These are phyloP conservation scores for Micropoecilia bifurca DNA, from an alignment of 2,797 vertebrate species.

Conservation along the genomic window DNA sequence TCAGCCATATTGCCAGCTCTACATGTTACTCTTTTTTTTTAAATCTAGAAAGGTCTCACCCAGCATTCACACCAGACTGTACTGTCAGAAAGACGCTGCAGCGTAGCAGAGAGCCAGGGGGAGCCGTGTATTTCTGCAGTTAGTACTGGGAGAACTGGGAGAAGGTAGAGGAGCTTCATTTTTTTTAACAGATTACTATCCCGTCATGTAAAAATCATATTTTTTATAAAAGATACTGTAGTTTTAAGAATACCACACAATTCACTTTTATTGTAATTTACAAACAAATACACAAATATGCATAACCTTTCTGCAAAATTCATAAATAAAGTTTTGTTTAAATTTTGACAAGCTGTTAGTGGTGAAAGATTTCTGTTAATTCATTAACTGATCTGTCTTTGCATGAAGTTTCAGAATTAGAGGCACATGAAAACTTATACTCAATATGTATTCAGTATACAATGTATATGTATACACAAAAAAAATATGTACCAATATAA, in stretches of 20 bases:
- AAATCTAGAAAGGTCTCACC: too few relatives aligned
- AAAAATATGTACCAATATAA: background rate
- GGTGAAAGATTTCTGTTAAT: background rate
- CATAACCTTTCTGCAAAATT: background rate
- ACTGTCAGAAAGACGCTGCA: too few relatives aligned
- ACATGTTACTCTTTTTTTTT: too few relatives aligned
- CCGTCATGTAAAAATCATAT: background rate
- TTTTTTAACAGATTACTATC: background rate
- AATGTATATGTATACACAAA: background rate
- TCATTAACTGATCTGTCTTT: background rate
- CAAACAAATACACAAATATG: background rate
- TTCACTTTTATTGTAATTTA: background rate
- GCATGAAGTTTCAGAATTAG: background rate
- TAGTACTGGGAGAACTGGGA: too few relatives aligned
- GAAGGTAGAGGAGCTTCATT: too few relatives aligned
- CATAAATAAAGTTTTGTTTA: background rate
- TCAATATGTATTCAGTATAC: background rate
- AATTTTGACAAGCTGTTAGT: background rate
- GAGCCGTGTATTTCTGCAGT: too few relatives aligned
- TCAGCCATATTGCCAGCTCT: too few relatives aligned
- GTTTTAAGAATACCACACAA: background rate
- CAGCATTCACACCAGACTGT: too few relatives aligned
- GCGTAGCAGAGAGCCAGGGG: too few relatives aligned
- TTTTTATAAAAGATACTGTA: too few relatives aligned
- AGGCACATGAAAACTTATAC: background rate